Base-by-base conservation (phyloP, 2,888 invertebrate genomes). In the Pycnomerus fuliginosus region DNA sequence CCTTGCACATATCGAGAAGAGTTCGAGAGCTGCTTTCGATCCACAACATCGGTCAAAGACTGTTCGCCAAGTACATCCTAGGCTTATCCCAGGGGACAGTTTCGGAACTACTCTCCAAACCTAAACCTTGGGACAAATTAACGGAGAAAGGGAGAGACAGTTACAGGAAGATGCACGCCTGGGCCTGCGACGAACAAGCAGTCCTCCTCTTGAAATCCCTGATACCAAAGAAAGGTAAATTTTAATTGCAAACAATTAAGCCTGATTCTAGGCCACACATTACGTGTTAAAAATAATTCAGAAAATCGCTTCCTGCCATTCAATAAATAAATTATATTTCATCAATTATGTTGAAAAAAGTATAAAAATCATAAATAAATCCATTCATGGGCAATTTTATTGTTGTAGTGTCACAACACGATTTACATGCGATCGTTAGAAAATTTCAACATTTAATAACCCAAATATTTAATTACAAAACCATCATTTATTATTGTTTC, bases 71-170 rank as follows among this genome's bases (percentile, higher is more conserved):
- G 72, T 97, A 97, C 75, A 93, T 99, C 33, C 83, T 99, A 58
- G 98, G 98, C 1, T 76, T 94, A 50, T 95, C 88, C 50, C 98
- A 99, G 74, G 99, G 99, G 47, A 99, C 99, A 14, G 97, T 99
- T 31, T 95, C 95, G 55, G 99, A 99, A 76, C 77, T 99, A 64
- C 80, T 99, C 51, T 97, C 97, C 58, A 99, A 99, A 72, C 99
- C 99, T 39, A 97, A 99, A 72, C 96, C 96, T 8, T 99, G 99
- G 99, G 96, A 97, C 77, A 98, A 98, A 76, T 79, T 99, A 68
- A 99, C 99, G 44, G 99, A 99, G 77, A 99, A 99, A 74, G 99
- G 99, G 20, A 80, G 98, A 40, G 99, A 99, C 77, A 97, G 97
- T 62, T 99, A 99, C 77, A 80, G 99, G 67, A 97, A 98, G 77